Percentiles rank a stretch among this genome's conserved stretches.
These are phyloP conservation scores for Lagodon rhomboides DNA, from an alignment of 2,797 vertebrate species.

Conservation along the genomic window DNA sequence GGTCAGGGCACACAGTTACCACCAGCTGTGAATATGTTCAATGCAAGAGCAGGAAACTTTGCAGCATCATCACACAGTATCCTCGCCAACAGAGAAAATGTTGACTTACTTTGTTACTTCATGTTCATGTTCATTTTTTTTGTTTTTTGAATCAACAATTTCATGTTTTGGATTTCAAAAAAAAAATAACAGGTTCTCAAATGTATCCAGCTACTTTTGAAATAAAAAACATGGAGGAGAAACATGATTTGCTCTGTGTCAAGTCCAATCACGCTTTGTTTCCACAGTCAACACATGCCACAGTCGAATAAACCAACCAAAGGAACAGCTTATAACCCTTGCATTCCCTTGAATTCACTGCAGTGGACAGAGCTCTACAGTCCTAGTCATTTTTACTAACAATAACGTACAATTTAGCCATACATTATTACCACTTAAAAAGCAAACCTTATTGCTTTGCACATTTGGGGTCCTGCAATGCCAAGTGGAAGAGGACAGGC, in stretches of 20 bases:
- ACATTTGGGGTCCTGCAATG: background rate
- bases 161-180: slow-evolving; percentile 24
- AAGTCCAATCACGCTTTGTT: background rate
- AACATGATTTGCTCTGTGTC: background rate
- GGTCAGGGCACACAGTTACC: background rate
- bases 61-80: slow-evolving; percentile 3
- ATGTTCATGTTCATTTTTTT: background rate
- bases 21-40: background rate
- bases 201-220: slow-evolving; percentile 49
- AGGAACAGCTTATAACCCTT: background rate
- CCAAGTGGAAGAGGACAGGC: background rate
- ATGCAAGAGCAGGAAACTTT: background rate
- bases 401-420: background rate
- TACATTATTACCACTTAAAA: background rate
- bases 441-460: background rate
- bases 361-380: background rate
- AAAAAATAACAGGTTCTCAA: slow-evolving; percentile 34
- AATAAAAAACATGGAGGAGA: slow-evolving; percentile 50
- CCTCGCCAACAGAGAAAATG: background rate
- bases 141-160: background rate
- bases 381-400: background rate
- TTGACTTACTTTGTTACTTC: background rate
- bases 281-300: background rate
- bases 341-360: background rate
- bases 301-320: background rate